phyloP scores from a whole-genome alignment of 2,113 vertebrate species.

The Sula dactylatra region DNA sequence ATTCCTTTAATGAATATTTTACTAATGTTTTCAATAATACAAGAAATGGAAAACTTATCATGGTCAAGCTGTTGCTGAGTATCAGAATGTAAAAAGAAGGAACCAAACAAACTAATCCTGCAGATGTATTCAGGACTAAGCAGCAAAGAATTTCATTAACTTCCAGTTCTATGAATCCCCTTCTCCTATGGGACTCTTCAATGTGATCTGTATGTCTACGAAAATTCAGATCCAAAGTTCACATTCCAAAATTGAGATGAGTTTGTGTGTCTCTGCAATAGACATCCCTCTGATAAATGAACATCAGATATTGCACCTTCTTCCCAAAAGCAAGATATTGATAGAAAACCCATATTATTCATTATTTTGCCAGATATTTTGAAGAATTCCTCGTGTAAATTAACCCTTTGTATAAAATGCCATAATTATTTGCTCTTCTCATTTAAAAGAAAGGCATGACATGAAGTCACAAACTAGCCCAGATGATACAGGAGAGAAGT shows the following conservation, averaged over 20 bases:
- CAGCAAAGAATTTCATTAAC: not conserved
- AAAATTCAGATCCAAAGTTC: not conserved
- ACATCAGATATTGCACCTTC: not conserved
- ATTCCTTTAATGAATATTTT: conserved; percentile 26
- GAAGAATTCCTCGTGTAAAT: not conserved
- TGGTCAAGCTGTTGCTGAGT: not conserved
- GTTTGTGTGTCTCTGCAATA: not conserved
- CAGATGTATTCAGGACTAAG: not conserved
- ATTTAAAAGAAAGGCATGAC: not conserved
- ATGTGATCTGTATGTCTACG: not conserved
- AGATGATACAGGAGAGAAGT: not conserved
- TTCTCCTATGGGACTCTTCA: not conserved
- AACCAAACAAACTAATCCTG: not conserved
- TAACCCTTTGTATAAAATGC: not conserved
- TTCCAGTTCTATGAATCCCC: not conserved
- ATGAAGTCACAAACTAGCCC: not conserved
- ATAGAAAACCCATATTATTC: not conserved
- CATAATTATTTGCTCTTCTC: not conserved
- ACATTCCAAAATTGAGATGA: not conserved
- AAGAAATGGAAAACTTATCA: not conserved
- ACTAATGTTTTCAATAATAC: not conserved
- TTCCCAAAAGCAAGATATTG: not conserved
- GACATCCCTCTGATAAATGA: not conserved
- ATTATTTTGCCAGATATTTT: not conserved
- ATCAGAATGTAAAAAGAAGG: not conserved